A percentile compares a stretch with the other conserved stretches of the same genome.
Evolutionary conservation across 64 coral and sea anemone species (phyloP).

Genomic region (Porites lutea): DNA sequence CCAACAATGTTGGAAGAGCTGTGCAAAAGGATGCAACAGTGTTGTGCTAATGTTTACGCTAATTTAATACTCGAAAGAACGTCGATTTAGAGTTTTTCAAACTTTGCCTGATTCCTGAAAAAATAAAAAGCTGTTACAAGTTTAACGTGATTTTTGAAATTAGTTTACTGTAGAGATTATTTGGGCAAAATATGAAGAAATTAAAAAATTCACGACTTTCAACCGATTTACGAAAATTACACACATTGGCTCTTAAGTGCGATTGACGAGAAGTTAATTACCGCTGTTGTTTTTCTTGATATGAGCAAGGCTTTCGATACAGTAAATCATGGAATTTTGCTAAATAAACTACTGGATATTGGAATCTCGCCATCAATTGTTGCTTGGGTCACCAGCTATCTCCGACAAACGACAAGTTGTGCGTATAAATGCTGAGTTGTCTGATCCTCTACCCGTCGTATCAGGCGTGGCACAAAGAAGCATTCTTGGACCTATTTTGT

Average conservation of each 20-base stretch:
- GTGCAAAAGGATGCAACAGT: too few species aligned
- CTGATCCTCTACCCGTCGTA: conserved; percentile 2
- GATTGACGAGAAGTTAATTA: conserved; percentile 35
- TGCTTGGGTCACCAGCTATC: conserved; percentile 38
- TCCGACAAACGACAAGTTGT: conserved; percentile 34
- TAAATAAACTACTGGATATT: conserved; percentile 29
- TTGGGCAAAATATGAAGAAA: too few species aligned
- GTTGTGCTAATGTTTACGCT: too few species aligned
- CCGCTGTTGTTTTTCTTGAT: conserved; percentile 17
- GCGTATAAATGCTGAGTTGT: conserved; percentile 34
- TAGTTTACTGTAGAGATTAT: too few species aligned
- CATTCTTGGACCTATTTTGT: conserved; percentile 12
- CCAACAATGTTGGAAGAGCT: too few species aligned
- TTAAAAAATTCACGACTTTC: too few species aligned
- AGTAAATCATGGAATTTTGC: conserved; percentile 26
- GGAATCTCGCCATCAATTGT: background rate
- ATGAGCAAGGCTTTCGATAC: conserved; percentile 53
- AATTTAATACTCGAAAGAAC: too few species aligned
- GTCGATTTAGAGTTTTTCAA: too few species aligned
- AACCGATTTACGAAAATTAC: too few species aligned
- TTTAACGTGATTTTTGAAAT: too few species aligned
- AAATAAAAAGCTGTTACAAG: too few species aligned
- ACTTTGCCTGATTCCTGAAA: too few species aligned
- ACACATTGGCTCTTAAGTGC: background rate
- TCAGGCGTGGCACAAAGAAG: conserved; percentile 29